Percentiles rank a stretch among this genome's conserved stretches.
Conservation (phyloP, 2,888 invertebrate species). For the Phytoseiulus persimilis region DNA sequence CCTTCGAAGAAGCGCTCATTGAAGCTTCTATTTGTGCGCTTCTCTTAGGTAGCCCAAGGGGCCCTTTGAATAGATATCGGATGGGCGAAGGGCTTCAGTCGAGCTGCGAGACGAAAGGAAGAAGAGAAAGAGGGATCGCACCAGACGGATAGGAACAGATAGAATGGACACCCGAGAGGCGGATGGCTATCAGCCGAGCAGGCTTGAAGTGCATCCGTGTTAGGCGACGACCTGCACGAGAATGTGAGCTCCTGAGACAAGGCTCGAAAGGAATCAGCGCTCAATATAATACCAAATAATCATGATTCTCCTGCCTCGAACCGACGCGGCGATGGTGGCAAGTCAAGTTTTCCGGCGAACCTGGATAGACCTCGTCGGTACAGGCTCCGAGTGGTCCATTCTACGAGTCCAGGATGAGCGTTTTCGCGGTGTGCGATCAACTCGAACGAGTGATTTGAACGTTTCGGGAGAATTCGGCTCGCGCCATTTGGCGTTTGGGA, state of each 20-base stretch:
- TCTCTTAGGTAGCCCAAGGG: slow-evolving; percentile 5
- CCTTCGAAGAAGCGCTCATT: slow-evolving; percentile 18
- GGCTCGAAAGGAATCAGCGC: too few relatives aligned
- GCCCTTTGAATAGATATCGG: neutral
- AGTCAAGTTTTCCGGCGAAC: too few relatives aligned
- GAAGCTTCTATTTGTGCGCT: slow-evolving; percentile 18
- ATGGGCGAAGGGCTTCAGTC: neutral
- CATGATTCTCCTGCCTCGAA: too few relatives aligned
- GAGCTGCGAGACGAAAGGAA: neutral
- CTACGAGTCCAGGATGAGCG: too few relatives aligned
- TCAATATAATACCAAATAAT: too few relatives aligned
- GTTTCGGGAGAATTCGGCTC: too few relatives aligned
- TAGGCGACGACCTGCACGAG: neutral
- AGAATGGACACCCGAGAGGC: neutral
- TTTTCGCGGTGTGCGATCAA: too few relatives aligned
- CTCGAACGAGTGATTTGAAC: too few relatives aligned
- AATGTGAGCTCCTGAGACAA: neutral
- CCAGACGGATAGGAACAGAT: neutral
- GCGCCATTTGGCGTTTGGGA: neutral
- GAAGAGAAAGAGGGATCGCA: neutral
- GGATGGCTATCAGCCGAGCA: neutral
- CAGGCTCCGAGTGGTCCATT: too few relatives aligned
- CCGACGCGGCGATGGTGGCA: too few relatives aligned
- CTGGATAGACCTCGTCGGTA: too few relatives aligned
- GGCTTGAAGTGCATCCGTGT: neutral